Base-by-base conservation (phyloP, 2,113 vertebrate genomes). In the Lepus timidus region DNA sequence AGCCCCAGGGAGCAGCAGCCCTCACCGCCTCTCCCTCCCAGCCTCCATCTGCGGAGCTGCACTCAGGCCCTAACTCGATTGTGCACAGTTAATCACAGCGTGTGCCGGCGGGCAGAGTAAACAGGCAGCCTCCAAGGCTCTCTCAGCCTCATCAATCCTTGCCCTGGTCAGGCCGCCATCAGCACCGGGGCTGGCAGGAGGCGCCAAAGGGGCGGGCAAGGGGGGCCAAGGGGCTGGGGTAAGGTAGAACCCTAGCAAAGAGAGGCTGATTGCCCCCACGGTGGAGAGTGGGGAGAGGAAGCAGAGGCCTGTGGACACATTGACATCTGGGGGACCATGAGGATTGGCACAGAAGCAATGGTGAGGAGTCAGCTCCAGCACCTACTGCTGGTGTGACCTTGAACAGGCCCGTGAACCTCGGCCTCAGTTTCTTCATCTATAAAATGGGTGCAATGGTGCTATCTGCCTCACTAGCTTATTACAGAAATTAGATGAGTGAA, bases 21-120 rank as follows among this genome's bases (percentile, higher is more conserved):
- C 14, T 7, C 16, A 52, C 90, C 3, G 0, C n/a, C 33, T 16
- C 82, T 85, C 83, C 49, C 55, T 22, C 71, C 67, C 67, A 68
- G 70, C 68, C 82, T 55, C 51, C 82, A 14, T 93, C 85, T 23
- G 0, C 2, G 4, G 87, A 80, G 81, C 92, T 82, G 4, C 84
- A 80, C 92, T 82, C 10, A 0, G 33, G 83, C 64, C 71, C 55
- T 97, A 97, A 97, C 96, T 96, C 29, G 7, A 97, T 97, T 97
- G 88, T 85, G 39, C 90, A 3, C 29, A 0, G 76, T 85, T 95
- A 96, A 97, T 97, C 94, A 70, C 81, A 0, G 52, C 2, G 1
- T 62, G 67, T 81, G 88, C 71, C 0, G 0, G 75, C 23, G 3
- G 13, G 85, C 65, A 3, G 33, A 70, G 44, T 82, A 85, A 97